phyloP scores from a whole-genome alignment of 2,113 vertebrate genomes.

The Lamprotornis superbus region DNA sequence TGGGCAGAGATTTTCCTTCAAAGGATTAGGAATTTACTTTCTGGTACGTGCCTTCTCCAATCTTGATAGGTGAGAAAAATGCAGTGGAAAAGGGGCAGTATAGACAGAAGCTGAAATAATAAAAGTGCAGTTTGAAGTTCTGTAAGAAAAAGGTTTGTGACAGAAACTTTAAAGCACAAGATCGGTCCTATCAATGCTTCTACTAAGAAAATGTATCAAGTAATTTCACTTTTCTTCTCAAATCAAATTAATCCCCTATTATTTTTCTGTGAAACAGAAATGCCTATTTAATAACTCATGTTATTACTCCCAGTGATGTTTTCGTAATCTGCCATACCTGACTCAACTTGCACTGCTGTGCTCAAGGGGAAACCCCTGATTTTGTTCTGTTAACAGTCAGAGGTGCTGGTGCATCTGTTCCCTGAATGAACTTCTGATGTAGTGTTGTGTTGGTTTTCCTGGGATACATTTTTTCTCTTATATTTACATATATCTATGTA shows the following conservation, averaged over 20 bases:
- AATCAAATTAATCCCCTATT: neutral
- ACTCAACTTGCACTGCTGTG: neutral
- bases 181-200: neutral
- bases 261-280: neutral
- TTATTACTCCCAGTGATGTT: neutral
- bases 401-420: neutral
- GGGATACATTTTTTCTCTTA: no score
- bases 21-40: neutral
- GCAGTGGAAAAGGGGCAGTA: neutral
- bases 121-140: neutral
- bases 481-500: no score
- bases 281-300: neutral
- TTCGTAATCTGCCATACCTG: neutral
- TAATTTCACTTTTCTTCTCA: neutral
- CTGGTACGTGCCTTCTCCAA: neutral
- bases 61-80: neutral
- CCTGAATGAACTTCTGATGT: neutral
- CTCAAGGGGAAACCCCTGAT: neutral
- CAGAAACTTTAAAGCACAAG: neutral
- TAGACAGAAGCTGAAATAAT: neutral
- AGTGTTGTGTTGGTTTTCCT: no score
- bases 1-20: neutral
- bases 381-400: neutral
- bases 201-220: neutral
- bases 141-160: neutral